phyloP scores from a whole-genome alignment of 2,797 vertebrate species.

The Melanotaenia maccullochi region DNA sequence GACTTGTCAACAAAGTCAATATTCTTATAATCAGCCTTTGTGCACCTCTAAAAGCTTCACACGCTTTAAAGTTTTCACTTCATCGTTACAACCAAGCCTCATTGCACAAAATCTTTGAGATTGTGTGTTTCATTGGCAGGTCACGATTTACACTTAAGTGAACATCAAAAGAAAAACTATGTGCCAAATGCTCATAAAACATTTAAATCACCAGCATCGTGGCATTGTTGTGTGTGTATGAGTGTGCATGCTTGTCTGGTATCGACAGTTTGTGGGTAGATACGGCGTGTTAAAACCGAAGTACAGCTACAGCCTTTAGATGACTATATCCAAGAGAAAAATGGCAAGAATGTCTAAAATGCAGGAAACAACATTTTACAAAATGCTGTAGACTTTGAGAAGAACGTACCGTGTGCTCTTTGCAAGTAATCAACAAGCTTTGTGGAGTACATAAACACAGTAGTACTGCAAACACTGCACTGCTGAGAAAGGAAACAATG shows the following conservation, averaged over 20 bases:
- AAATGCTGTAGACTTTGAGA: conserved; percentile 47
- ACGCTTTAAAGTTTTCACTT: conserved; percentile 31
- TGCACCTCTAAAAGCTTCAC: conserved; percentile 31
- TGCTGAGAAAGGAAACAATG: conserved; percentile 52
- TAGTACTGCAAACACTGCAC: conserved; percentile 9
- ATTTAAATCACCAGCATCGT: conserved; percentile 20
- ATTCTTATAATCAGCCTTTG: conserved; percentile 37
- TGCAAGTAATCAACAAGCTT: conserved; percentile 46
- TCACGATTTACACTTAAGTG: conserved; percentile 46
- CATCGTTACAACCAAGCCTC: conserved; percentile 25
- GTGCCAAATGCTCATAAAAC: conserved; percentile 38
- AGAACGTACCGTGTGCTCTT: conserved; percentile 33
- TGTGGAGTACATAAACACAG: conserved; percentile 39
- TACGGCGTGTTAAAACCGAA: conserved; percentile 18
- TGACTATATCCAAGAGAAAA: conserved; percentile 29
- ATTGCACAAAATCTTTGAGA: conserved; percentile 45
- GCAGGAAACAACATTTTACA: conserved; percentile 47
- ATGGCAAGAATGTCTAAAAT: conserved; percentile 64
- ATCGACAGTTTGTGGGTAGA: neutral
- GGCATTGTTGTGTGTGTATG: neutral
- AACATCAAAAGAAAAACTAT: conserved; percentile 48
- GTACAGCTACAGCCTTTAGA: conserved; percentile 15
- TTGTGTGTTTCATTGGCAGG: conserved; percentile 34
- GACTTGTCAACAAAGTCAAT: conserved; percentile 41
- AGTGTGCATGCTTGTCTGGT: neutral